Percentiles rank a stretch among this genome's conserved stretches.
Conservation (phyloP, 2,113 vertebrate genomes). For the Xiphias gladius region DNA sequence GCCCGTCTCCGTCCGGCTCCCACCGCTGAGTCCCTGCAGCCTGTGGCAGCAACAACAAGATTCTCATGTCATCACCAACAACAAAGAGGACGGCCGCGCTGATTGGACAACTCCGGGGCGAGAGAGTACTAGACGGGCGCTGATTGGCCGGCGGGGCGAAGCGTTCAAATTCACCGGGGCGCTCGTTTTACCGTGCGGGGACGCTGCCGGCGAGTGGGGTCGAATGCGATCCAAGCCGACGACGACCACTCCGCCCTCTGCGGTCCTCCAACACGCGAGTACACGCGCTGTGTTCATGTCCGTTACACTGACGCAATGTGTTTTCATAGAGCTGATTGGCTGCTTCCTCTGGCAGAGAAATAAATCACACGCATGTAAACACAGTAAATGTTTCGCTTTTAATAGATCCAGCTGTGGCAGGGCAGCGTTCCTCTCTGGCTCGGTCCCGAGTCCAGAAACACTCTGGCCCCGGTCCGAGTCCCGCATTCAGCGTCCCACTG, state of each 20-base stretch:
- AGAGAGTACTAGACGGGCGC: constrained; percentile 32
- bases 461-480: too few relatives aligned
- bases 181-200: fast-evolving
- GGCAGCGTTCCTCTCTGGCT: too few relatives aligned
- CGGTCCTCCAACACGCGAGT: fast-evolving
- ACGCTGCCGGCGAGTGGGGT: constrained; percentile 21
- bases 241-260: background rate
- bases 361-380: constrained; percentile 15
- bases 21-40: constrained; percentile 45
- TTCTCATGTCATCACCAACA: constrained; percentile 81
- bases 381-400: background rate
- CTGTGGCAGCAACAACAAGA: constrained; percentile 80
- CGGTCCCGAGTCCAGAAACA: too few relatives aligned
- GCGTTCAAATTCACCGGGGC: constrained; percentile 27
- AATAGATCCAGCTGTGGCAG: background rate
- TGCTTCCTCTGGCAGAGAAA: constrained; percentile 8
- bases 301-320: constrained; percentile 21
- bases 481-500: too few relatives aligned
- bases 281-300: background rate
- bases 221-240: fast-evolving
- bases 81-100: constrained; percentile 72
- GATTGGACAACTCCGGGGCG: constrained; percentile 54
- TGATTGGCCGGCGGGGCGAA: constrained; percentile 68
- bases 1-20: constrained; percentile 35
- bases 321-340: constrained; percentile 52